These are phyloP conservation scores for Xylota sylvarum DNA, from an alignment of 2,888 invertebrate genomes.

Conservation along the genomic window DNA sequence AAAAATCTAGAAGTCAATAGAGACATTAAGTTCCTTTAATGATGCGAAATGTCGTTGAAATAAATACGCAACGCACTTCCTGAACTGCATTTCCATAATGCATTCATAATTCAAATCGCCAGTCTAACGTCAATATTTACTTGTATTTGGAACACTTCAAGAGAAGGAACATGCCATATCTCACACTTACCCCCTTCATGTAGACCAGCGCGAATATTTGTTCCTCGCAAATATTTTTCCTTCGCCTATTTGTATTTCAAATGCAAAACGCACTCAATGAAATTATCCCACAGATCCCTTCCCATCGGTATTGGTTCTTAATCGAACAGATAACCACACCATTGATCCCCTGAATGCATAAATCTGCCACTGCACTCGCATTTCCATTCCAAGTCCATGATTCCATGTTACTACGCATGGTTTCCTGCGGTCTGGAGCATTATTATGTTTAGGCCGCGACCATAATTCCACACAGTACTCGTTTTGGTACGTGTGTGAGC, in stretches of 20 bases:
- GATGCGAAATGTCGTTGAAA: too few species aligned
- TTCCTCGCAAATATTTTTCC: slow-evolving; percentile 44
- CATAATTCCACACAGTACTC: slow-evolving; percentile 54
- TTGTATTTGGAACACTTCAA: background rate
- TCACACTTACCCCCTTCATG: slow-evolving; percentile 14
- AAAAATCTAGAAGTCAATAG: too few species aligned
- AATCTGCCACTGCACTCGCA: slow-evolving; percentile 57
- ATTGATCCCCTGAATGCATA: slow-evolving; percentile 60
- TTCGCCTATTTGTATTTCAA: slow-evolving; percentile 20
- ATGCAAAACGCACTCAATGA: slow-evolving; percentile 47
- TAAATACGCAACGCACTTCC: background rate
- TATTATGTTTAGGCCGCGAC: slow-evolving; percentile 64
- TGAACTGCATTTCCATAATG: background rate
- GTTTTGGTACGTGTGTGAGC: slow-evolving; percentile 43
- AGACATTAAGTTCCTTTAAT: too few species aligned
- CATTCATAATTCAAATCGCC: background rate
- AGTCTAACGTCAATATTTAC: background rate
- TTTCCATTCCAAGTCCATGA: slow-evolving; percentile 47
- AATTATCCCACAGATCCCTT: slow-evolving; percentile 42
- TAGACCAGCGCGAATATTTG: slow-evolving; percentile 16
- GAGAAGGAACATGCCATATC: background rate
- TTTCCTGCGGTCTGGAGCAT: slow-evolving; percentile 61
- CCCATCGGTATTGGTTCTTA: slow-evolving; percentile 12
- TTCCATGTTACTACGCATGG: slow-evolving; percentile 51
- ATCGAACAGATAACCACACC: slow-evolving; percentile 53